Evolutionary conservation across 2,888 invertebrate species (phyloP).

Genomic region (Aplocera efformata): DNA sequence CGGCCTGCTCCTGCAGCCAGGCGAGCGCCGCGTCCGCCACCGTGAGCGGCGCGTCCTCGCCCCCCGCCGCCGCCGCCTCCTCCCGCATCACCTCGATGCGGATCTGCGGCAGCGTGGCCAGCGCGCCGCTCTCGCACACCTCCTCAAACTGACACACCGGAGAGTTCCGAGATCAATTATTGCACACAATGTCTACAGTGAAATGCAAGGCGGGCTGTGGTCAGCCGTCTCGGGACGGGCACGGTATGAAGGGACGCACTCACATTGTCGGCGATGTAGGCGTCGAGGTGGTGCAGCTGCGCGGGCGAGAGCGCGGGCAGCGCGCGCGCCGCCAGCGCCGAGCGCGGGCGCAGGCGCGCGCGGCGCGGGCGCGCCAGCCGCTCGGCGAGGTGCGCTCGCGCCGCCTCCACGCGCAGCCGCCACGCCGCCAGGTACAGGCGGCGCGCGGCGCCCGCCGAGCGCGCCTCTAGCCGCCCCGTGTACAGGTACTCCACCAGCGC

Average conservation of each 20-base stretch:
- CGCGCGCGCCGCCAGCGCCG: slow-evolving; percentile 81
- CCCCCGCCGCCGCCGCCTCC: slow-evolving; percentile 83
- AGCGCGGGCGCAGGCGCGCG: slow-evolving; percentile 79
- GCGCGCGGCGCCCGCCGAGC: slow-evolving; percentile 78
- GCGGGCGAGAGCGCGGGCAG: slow-evolving; percentile 83
- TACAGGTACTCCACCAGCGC: slow-evolving; percentile 91
- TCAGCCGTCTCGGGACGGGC: too few species aligned
- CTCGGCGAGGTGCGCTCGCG: slow-evolving; percentile 85
- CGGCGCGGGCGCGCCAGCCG: slow-evolving; percentile 82
- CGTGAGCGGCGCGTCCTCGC: slow-evolving; percentile 76
- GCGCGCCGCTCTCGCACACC: slow-evolving; percentile 82
- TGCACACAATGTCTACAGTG: too few species aligned
- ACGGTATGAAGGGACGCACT: too few species aligned
- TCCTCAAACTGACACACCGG: slow-evolving; percentile 78
- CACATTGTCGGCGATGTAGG: slow-evolving; percentile 85
- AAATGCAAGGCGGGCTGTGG: too few species aligned
- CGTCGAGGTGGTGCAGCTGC: slow-evolving; percentile 77
- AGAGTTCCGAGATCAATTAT: too few species aligned
- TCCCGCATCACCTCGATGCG: slow-evolving; percentile 88
- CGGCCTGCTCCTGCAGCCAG: slow-evolving; percentile 76
- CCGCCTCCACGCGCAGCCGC: slow-evolving; percentile 87
- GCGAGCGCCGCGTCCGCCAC: slow-evolving; percentile 83
- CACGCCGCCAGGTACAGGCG: slow-evolving; percentile 90
- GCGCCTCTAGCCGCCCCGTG: slow-evolving; percentile 83
- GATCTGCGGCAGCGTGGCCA: slow-evolving; percentile 83